Evolutionary conservation across 92 coral and sea anemone genomes (phyloP).

Genomic region (Porites cylindrica): DNA sequence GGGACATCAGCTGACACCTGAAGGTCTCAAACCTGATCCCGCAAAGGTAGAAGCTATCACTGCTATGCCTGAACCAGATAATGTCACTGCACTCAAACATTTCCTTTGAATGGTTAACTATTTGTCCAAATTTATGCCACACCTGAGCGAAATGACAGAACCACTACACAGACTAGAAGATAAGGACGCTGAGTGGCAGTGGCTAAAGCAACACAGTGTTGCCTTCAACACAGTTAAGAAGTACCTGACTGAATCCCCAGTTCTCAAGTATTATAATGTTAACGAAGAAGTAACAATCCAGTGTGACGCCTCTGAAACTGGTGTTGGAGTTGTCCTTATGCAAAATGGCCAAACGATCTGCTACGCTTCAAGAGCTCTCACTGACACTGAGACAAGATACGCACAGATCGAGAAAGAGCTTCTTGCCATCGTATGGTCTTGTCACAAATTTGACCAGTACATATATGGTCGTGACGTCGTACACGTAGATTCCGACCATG

Average conservation of each 20-base stretch:
- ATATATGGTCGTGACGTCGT: constrained; percentile 27
- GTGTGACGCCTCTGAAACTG: constrained; percentile 54
- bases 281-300: constrained; percentile 54
- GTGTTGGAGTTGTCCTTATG: constrained; percentile 39
- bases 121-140: constrained; percentile 45
- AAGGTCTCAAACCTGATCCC: constrained; percentile 51
- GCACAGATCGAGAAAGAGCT: constrained; percentile 48
- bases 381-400: constrained; percentile 40
- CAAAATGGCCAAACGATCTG: constrained; percentile 20
- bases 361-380: constrained; percentile 47
- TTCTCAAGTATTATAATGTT: background rate
- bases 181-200: constrained; percentile 51
- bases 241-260: constrained; percentile 24
- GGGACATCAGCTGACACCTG: constrained; percentile 41
- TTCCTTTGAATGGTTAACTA: constrained; percentile 61
- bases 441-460: constrained; percentile 46
- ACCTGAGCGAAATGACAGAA: constrained; percentile 45
- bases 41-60: constrained; percentile 35
- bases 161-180: constrained; percentile 34
- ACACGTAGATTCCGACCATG: constrained; percentile 45
- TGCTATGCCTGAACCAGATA: constrained; percentile 38
- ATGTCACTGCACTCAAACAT: constrained; percentile 31
- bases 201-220: constrained; percentile 43
- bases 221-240: constrained; percentile 52
- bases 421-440: constrained; percentile 39